Evolutionary conservation across 2,797 vertebrate species (phyloP), one percentile per base, ranked within the genome.

Genomic region (Echiichthys vipera): DNA sequence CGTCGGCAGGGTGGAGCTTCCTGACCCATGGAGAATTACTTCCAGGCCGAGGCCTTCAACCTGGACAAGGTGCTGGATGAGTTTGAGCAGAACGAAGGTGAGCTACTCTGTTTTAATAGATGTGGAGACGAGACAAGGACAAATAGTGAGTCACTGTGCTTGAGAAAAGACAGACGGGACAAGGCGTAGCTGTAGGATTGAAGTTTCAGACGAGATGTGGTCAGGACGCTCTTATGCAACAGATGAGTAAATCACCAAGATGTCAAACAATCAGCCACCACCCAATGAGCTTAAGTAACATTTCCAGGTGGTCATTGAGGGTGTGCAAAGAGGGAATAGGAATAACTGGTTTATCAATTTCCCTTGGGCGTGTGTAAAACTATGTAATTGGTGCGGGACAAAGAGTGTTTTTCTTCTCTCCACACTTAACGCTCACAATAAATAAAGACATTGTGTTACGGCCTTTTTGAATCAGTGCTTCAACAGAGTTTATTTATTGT

Each of bases 21-120:
- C 91, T 97, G 93, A 98, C 96, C 89, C 96, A 99, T 99, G 98
- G 98, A 99, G 97, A 99, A 99, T 96, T 99, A 99, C 91, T 99
- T 99, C 93, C 98, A 99, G 96, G 96, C 97, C 92, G 98, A 99
- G 94, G 97, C 97, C 90, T 99, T 97, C 93, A 99, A 99, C 96
- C 96, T 99, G 93, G 98, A 99, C 94, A 99, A 98, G 95, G 98
- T 99, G 91, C 96, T 99, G 95, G 98, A 99, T 71, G 98, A 99
- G 91, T 99, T 99, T 85, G 98, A 99, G 93, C 96, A 98, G 95
- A 98, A 99, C 63, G 97, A 98, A 98, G 98, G 98, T 99, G 88
- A 94, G 95, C n/a, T 2, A 0, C 25, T 1, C 47, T 5, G 0
- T 29, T 81, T 32, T n/a, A 15, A 50, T 45, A 18, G 11, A 30